phyloP scores from a whole-genome alignment of 2,113 vertebrate genomes.

The Cichladusa arquata region DNA sequence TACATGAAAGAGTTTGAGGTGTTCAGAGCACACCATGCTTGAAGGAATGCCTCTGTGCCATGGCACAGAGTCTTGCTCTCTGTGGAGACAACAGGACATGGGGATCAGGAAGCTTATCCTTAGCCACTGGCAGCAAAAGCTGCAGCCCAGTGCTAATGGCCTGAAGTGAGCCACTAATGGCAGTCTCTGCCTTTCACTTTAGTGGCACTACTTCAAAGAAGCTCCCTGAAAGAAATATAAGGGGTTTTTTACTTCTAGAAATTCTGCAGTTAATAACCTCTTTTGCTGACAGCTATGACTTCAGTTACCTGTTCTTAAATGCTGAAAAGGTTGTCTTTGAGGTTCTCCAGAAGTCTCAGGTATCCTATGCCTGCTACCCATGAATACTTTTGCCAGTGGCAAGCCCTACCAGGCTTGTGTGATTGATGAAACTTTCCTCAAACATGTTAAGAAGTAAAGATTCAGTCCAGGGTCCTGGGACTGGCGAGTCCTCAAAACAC shows the following conservation, averaged over 20 bases:
- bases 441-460: neutral
- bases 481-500: conserved; percentile 19
- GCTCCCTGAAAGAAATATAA: neutral
- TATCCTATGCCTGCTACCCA: neutral
- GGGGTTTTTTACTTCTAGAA: neutral
- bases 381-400: neutral
- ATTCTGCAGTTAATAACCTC: neutral
- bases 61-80: neutral
- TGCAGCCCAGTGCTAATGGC: neutral
- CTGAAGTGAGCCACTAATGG: neutral
- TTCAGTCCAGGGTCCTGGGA: conserved; percentile 34
- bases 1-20: fast-evolving
- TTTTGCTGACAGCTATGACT: neutral
- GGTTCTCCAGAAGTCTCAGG: neutral
- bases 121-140: neutral
- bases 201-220: neutral
- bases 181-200: neutral
- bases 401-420: neutral
- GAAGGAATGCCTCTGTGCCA: neutral
- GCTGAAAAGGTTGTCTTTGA: neutral
- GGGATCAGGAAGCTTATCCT: neutral
- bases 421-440: conserved; percentile 22
- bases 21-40: neutral
- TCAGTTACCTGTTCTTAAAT: neutral
- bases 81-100: neutral